phyloP scores from a whole-genome alignment of 2,113 vertebrate species.

The Chloropsis hardwickii region DNA sequence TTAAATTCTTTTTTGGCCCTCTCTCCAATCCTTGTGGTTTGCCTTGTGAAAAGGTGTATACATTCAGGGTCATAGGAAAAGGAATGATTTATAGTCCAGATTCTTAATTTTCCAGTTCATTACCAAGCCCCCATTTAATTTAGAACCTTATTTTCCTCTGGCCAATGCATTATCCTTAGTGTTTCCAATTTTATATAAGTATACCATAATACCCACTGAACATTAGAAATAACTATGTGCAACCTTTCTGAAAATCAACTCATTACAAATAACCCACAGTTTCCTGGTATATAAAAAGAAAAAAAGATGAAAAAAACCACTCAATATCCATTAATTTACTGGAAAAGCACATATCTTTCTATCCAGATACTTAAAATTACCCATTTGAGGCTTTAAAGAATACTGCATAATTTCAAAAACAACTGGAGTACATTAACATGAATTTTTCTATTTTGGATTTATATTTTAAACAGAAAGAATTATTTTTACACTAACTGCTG shows the following conservation, averaged over 20 bases:
- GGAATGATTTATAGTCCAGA: constrained; percentile 37
- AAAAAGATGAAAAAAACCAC: not conserved
- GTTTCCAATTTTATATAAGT: constrained; percentile 20
- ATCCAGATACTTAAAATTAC: not conserved
- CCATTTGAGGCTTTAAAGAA: not conserved
- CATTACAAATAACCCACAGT: not conserved
- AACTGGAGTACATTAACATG: not conserved
- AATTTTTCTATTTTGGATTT: not conserved
- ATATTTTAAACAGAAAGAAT: not conserved
- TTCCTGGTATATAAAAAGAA: not conserved
- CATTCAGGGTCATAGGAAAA: constrained; percentile 4
- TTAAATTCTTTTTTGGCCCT: not conserved
- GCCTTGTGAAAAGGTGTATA: not conserved
- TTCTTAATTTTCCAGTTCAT: constrained; percentile 67
- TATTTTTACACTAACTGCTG: not conserved
- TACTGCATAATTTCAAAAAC: not conserved
- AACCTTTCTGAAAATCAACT: constrained; percentile 9
- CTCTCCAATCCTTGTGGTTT: not conserved
- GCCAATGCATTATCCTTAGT: constrained; percentile 25
- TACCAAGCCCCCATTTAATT: constrained; percentile 48
- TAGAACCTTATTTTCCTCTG: constrained; percentile 28
- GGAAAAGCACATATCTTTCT: not conserved
- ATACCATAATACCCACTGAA: not conserved
- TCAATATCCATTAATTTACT: not conserved
- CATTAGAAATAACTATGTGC: constrained; percentile 39